Evolutionary conservation across 2,113 vertebrate species (phyloP).

Genomic region (Podarcis cretensis): DNA sequence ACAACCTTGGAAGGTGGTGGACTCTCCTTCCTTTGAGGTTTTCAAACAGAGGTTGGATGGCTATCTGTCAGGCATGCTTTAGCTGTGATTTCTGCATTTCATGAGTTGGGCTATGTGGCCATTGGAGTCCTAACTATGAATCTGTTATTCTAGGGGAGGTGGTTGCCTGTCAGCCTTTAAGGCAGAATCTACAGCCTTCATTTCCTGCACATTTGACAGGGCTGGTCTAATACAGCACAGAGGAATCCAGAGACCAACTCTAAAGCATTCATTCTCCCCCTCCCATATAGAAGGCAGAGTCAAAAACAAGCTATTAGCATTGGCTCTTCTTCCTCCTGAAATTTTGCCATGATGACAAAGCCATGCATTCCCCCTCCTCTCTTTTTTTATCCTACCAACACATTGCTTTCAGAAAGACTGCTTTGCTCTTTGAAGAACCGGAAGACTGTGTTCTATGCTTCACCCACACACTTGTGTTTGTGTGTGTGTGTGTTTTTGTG

Average conservation of each 20-base stretch:
- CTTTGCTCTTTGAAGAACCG: neutral
- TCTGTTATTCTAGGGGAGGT: neutral
- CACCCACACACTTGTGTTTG: neutral
- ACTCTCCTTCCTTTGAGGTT: too few relatives aligned
- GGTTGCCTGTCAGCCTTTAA: neutral
- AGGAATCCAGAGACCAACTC: neutral
- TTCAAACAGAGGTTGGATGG: too few relatives aligned
- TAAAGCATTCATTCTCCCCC: neutral
- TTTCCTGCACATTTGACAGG: neutral
- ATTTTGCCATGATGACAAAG: neutral
- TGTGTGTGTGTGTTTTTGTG: neutral
- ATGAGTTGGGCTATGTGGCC: too few relatives aligned
- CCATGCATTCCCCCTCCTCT: too few relatives aligned
- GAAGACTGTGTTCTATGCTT: neutral
- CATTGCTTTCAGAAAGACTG: neutral
- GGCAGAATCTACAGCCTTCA: neutral
- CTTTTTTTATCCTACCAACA: neutral
- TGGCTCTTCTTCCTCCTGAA: neutral
- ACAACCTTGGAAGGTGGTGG: too few relatives aligned
- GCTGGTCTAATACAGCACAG: neutral
- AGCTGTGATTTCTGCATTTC: too few relatives aligned
- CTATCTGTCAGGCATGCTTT: too few relatives aligned
- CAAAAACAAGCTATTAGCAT: neutral
- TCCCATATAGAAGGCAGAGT: fast-evolving
- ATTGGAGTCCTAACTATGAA: too few relatives aligned